phyloP scores from a whole-genome alignment of 2,797 vertebrate species.

The Pangasius djambal region DNA sequence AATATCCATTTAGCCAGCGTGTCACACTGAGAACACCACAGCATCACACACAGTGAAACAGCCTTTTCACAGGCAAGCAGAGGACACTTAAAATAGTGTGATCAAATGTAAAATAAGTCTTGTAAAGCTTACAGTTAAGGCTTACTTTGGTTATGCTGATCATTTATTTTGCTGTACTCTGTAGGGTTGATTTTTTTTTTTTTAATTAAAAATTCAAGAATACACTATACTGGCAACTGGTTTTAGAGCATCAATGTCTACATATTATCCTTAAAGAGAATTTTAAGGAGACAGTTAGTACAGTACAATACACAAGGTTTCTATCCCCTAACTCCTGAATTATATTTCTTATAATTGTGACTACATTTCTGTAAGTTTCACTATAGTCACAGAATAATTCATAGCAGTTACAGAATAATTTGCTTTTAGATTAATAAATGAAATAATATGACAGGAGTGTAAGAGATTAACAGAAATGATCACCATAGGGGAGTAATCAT shows the following conservation, averaged over 20 bases:
- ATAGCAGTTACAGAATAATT: neutral
- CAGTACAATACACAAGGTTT: neutral
- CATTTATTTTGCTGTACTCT: neutral
- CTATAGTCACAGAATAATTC: neutral
- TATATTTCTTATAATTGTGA: neutral
- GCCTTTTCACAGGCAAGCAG: slow-evolving; percentile 29
- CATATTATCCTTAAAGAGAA: neutral
- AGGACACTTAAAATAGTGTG: slow-evolving; percentile 18
- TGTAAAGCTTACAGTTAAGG: neutral
- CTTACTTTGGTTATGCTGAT: neutral
- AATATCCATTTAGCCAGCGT: slow-evolving; percentile 31
- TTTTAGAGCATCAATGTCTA: neutral
- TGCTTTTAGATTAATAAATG: neutral
- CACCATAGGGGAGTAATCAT: neutral
- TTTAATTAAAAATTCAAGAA: neutral
- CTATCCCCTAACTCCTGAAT: neutral
- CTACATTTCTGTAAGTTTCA: neutral
- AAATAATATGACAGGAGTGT: neutral
- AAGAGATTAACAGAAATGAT: neutral
- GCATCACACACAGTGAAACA: slow-evolving; percentile 3
- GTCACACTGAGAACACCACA: slow-evolving; percentile 31
- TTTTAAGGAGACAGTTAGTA: neutral
- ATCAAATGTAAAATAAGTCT: neutral
- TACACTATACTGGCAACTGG: neutral
- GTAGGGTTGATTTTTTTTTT: neutral